Evolutionary conservation across 2,113 vertebrate species (phyloP), one percentile per base, ranked within the genome.

Genomic region (Caretta caretta): DNA sequence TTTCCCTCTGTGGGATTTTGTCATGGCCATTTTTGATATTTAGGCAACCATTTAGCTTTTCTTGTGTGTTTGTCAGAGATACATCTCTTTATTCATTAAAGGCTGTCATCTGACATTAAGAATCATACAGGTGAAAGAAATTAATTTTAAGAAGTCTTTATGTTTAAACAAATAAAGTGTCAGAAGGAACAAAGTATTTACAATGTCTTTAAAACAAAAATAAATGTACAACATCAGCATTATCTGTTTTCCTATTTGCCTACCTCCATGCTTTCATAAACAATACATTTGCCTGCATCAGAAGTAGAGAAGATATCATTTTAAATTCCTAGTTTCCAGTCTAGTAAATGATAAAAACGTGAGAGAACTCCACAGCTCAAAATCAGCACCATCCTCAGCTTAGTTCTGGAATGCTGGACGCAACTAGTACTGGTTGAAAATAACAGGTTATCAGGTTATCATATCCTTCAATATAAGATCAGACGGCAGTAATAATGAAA

Each of bases 401-500:
- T 80, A 86, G 50, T 87, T 93, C 69, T 84, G 29, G 79, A 84
- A 8, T 1, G 57, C 48, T 12, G 1, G 6, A 80, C 84, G 11
- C 79, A 86, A 54, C 49, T 56, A 84, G 86, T 89, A 80, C 25
- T 69, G 35, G 80, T 83, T 90, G 76, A 87, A 57, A 88, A 80
- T 88, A 53, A 80, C 20, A 80, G 20, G 16, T 93, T 93, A 35
- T 50, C 81, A 78, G 25, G 29, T 31, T n/a, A 84, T 78, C 81
- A 84, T 8, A n/a, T 94, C 91, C 83, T 9, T 78, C 49, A 17
- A 22, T 90, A 83, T 90, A 80, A 90, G 94, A 76, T 80, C 83
- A 89, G 57, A 56, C 10, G 90, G 4, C 80, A 10, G 46, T 80
- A 16, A 89, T 80, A 17, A 89, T 48, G 42, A 48, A 75, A 24